Evolutionary conservation across 2,113 vertebrate species (phyloP).

Genomic region (Myotis davidii): DNA sequence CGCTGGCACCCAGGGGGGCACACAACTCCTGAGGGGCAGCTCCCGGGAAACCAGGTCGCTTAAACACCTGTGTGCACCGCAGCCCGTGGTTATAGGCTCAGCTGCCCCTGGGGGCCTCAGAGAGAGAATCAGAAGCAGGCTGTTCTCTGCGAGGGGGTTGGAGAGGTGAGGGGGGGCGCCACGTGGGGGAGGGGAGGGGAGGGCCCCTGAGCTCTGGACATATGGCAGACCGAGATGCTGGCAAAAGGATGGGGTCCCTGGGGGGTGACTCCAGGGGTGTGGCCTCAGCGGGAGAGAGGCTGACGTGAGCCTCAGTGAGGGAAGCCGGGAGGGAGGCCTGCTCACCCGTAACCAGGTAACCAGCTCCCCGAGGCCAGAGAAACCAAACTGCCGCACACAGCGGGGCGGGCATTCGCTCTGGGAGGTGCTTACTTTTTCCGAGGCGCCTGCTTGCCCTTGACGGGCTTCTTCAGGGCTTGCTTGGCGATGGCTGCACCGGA

Average conservation of each 20-base stretch:
- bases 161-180: too few species aligned
- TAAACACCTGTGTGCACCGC: background rate
- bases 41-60: background rate
- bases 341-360: accelerated
- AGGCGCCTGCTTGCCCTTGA: conserved; percentile 84
- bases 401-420: too few species aligned
- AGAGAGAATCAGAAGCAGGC: too few species aligned
- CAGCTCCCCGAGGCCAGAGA: accelerated
- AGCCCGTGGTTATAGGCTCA: background rate
- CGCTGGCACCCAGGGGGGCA: background rate
- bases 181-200: too few species aligned
- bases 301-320: background rate
- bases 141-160: too few species aligned
- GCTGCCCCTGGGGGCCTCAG: background rate
- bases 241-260: background rate
- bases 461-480: conserved; percentile 81
- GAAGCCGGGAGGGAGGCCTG: background rate
- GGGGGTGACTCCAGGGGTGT: accelerated
- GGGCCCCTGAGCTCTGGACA: background rate
- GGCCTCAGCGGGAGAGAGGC: background rate
- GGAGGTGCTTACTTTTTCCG: conserved; percentile 88
- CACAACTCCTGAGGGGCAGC: background rate
- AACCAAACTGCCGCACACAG: accelerated
- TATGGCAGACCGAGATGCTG: background rate
- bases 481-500: conserved; percentile 77